Base-by-base conservation (phyloP, 2,797 vertebrate genomes). In the Strix occidentalis region DNA sequence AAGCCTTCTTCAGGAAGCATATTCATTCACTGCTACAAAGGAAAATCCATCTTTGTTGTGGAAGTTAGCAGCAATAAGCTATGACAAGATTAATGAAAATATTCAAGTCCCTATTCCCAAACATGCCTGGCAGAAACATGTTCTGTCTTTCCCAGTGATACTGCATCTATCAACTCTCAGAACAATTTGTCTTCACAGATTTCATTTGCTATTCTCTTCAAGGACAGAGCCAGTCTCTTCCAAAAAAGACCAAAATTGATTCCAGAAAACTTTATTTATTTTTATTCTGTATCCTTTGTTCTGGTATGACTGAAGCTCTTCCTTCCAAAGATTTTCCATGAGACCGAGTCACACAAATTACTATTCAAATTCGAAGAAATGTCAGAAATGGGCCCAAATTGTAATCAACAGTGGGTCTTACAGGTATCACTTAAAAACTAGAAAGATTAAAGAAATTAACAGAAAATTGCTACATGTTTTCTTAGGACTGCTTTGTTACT, bases 21-120 rank as follows among this genome's bases (percentile, higher is more conserved):
- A 84, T 77, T 92, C 69, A 66, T 83, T 64, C 70, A 48, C 23
- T 74, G 43, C 51, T 94, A 92, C 86, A 95, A 94, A 94, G 51
- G 43, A 72, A 72, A 84, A 92, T 69, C 51, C 15, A 37, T 84
- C 86, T 92, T 90, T 90, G 78, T 87, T 87, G 84, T 90, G 54
- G 81, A 96, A 92, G 86, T 90, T 77, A 84, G 68, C 58, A 90
- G 60, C 74, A 96, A 96, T 84, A 92, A 90, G 28, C 35, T 87
- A 82, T 87, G 86, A 95, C 92, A 94, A 97, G 92, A 95, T 92
- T 66, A 94, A 95, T 93, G 92, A 94, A 95, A 96, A 92, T 92
- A 96, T 94, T 94, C 81, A 77, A 84, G 81, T 90, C 90, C 68
- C 90, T 95, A 82, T 94, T 96, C 86, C 81, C 95, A 84, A 90